Base-by-base conservation (phyloP, 2,113 vertebrate genomes). In the Nothoprocta pentlandii region DNA sequence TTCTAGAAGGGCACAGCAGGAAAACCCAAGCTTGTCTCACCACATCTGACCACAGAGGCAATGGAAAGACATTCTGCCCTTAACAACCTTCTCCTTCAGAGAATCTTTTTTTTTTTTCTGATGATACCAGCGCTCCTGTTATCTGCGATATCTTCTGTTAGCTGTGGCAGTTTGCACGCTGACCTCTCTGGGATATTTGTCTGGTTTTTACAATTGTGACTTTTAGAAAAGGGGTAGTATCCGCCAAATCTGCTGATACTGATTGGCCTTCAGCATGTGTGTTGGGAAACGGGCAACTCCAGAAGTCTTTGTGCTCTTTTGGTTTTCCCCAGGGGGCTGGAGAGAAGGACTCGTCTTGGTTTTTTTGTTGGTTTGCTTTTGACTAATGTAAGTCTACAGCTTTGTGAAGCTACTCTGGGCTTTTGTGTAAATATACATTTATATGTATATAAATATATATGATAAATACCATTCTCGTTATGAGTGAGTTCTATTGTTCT, bases 241-340 rank as follows among this genome's bases (percentile, higher is more conserved):
- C n/a, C 9, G 12, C 47, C 26, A 42, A 13, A 63, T 16, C 25
- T 76, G 34, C 3, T 7, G 17, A 7, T 3, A 16, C 0, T 0
- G 26, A 51, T 39, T 69, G 49, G 64, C 16, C 32, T 12, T n/a
- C 46, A 2, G 9, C n/a, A 14, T 3, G 26, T 22, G 13, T 20
- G 13, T 64, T 36, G 28, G 54, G 46, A 42, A 74, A 23, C 21
- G 66, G 76, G 3, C 58, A 30, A 30, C 51, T 74, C 39, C 54
- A 86, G 81, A 53, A 74, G 10, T 23, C 9, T 3, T 6, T 12
- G 32, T 53, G 61, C 7, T 25, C 47, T 39, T 42, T 53, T 41
- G 54, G 9, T 44, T 44, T 20, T 79, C 36, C 46, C 71, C 9
- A 2, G 2, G 10, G 6, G 9, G 36, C 5, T 68, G 62, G 41